Conservation (phyloP, 2,113 vertebrate genomes). For the Archilochus colubris region DNA sequence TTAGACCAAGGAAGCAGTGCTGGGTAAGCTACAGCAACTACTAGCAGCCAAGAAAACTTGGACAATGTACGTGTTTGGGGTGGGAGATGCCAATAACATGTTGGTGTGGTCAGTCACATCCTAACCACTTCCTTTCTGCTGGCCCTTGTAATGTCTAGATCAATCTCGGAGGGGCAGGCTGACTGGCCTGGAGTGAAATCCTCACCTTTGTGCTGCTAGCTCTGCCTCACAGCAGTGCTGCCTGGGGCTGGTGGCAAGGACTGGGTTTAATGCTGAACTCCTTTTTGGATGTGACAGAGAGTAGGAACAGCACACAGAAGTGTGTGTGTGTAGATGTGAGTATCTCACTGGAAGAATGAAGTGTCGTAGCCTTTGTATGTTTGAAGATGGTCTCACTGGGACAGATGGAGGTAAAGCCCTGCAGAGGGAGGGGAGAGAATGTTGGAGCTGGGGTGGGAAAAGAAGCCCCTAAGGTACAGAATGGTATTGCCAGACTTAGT, state of each 20-base stretch:
- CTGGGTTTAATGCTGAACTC: neutral
- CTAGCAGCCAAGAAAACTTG: neutral
- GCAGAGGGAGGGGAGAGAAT: neutral
- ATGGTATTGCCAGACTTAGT: neutral
- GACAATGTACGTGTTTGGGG: neutral
- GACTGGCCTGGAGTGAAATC: neutral
- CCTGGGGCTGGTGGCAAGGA: neutral
- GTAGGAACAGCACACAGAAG: fast-evolving
- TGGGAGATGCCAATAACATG: neutral
- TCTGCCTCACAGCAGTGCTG: fast-evolving
- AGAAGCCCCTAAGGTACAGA: neutral
- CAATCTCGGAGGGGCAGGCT: neutral
- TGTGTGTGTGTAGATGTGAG: fast-evolving
- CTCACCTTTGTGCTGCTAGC: neutral
- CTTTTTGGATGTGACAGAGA: too few relatives aligned
- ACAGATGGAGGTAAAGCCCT: neutral
- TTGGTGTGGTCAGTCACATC: neutral
- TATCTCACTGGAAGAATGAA: neutral
- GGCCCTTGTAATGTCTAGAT: neutral
- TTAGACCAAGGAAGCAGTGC: neutral
- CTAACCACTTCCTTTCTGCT: neutral
- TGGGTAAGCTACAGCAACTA: neutral
- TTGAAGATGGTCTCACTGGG: neutral
- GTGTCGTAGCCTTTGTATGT: fast-evolving
- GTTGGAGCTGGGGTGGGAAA: neutral